Evolutionary conservation across 2,888 invertebrate species (phyloP).

Genomic region (Thecocarcelia acutangulata): DNA sequence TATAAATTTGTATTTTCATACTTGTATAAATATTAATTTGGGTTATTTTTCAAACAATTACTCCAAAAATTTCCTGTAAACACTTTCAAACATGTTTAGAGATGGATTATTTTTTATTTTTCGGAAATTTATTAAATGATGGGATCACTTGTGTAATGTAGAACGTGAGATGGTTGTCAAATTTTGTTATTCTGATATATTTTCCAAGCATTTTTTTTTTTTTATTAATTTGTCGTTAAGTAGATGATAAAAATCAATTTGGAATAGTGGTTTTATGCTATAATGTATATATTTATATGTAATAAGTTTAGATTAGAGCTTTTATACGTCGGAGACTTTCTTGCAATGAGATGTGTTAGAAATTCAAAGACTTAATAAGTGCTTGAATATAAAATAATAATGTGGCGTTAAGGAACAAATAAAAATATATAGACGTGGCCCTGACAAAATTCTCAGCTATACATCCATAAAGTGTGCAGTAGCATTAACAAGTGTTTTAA

Average conservation of each 20-base stretch:
- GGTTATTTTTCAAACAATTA: slow-evolving; percentile 69
- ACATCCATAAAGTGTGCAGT: too few species aligned
- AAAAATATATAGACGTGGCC: too few species aligned
- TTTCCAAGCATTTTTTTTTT: slow-evolving; percentile 28
- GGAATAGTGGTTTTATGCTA: background rate
- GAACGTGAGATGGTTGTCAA: slow-evolving; percentile 59
- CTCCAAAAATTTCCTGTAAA: slow-evolving; percentile 68
- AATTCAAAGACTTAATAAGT: too few species aligned
- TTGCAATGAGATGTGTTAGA: too few species aligned
- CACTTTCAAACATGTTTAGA: slow-evolving; percentile 65
- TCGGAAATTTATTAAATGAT: slow-evolving; percentile 67
- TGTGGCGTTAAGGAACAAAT: too few species aligned
- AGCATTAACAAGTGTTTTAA: too few species aligned
- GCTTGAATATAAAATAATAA: too few species aligned
- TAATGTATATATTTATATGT: background rate
- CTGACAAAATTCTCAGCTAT: too few species aligned
- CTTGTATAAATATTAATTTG: slow-evolving; percentile 61
- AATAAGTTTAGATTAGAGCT: background rate
- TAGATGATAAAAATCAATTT: slow-evolving; percentile 59
- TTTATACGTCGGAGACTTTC: too few species aligned
- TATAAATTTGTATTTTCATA: slow-evolving; percentile 17
- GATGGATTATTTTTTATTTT: slow-evolving; percentile 68
- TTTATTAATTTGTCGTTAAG: slow-evolving; percentile 47
- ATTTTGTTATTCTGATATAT: slow-evolving; percentile 49
- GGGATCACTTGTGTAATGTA: slow-evolving; percentile 61